Percentiles rank a stretch among this genome's conserved stretches.
Evolutionary conservation across 2,797 vertebrate species (phyloP).

Genomic region (Lerista edwardsae): DNA sequence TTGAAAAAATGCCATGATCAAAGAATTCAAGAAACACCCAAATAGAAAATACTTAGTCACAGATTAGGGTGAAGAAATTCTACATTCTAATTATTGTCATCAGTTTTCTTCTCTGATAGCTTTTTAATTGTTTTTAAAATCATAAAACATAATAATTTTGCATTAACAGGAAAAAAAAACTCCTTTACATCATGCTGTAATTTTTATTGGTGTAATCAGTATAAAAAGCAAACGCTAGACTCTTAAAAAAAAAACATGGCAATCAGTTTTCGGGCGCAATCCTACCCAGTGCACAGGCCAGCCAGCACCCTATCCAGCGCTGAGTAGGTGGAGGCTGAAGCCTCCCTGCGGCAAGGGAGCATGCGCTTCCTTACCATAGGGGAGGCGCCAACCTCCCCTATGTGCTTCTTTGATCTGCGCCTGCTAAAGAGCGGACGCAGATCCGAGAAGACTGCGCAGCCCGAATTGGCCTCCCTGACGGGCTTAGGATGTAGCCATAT

Average conservation of each 20-base stretch:
- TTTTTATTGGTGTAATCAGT: slow-evolving; percentile 54
- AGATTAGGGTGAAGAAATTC: slow-evolving; percentile 44
- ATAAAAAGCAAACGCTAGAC: slow-evolving; percentile 43
- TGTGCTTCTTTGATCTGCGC: too few relatives aligned
- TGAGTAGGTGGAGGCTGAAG: too few relatives aligned
- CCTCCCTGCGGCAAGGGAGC: too few relatives aligned
- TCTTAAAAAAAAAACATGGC: slow-evolving; percentile 15
- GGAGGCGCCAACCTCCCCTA: too few relatives aligned
- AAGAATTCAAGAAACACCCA: slow-evolving; percentile 11
- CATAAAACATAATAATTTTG: slow-evolving; percentile 51
- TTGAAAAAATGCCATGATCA: too few relatives aligned
- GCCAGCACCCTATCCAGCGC: too few relatives aligned
- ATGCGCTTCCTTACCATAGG: too few relatives aligned
- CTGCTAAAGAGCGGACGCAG: too few relatives aligned
- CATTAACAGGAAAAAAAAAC: slow-evolving; percentile 38
- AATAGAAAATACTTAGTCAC: slow-evolving; percentile 32
- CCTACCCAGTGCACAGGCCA: too few relatives aligned
- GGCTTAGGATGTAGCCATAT: too few relatives aligned
- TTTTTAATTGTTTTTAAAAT: slow-evolving; percentile 59
- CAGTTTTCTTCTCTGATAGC: slow-evolving; percentile 37
- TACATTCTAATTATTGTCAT: slow-evolving; percentile 54
- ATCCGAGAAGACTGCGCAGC: too few relatives aligned
- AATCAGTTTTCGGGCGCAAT: slow-evolving; percentile 36
- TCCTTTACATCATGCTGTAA: slow-evolving; percentile 39
- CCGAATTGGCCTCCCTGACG: too few relatives aligned